Percentiles rank a stretch among this genome's conserved stretches.
Evolutionary conservation across 2,888 invertebrate species (phyloP).

Genomic region (Caenorhabditis japonica): DNA sequence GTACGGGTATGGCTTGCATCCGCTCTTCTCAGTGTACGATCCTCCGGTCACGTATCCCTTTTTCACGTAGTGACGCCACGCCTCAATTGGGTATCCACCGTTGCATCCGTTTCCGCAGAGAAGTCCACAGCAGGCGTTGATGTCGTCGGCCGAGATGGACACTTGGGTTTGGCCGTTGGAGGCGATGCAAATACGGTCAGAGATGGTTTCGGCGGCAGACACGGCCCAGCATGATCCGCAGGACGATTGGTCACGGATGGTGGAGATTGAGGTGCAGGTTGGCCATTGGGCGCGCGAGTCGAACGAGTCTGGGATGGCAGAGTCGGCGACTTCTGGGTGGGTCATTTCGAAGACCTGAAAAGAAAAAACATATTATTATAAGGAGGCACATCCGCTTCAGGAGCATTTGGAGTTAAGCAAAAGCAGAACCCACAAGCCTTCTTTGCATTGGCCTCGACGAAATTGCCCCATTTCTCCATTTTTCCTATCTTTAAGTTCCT

Average conservation of each 20-base stretch:
- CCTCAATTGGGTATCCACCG: constrained; percentile 87
- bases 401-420: too few relatives aligned
- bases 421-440: too few relatives aligned
- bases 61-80: constrained; percentile 89
- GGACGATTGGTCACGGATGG: constrained; percentile 78
- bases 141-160: constrained; percentile 79
- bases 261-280: constrained; percentile 76
- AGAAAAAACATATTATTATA: too few relatives aligned
- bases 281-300: constrained; percentile 65
- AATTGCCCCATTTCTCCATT: too few relatives aligned
- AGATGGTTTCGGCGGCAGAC: constrained; percentile 79
- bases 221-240: constrained; percentile 85
- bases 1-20: constrained; percentile 90
- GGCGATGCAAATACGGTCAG: constrained; percentile 79
- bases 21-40: constrained; percentile 79
- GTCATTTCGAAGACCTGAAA: constrained; percentile 49
- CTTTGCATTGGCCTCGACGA: too few relatives aligned
- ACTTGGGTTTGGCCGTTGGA: constrained; percentile 74
- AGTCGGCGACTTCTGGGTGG: constrained; percentile 54
- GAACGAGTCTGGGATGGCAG: constrained; percentile 60
- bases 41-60: constrained; percentile 90
- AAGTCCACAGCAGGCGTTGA: constrained; percentile 78
- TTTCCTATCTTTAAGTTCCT: too few relatives aligned
- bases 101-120: constrained; percentile 81
- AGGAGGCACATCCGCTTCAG: too few relatives aligned